Base-by-base conservation (phyloP, 2,797 vertebrate species). In the Macroramphosus scolopax region DNA sequence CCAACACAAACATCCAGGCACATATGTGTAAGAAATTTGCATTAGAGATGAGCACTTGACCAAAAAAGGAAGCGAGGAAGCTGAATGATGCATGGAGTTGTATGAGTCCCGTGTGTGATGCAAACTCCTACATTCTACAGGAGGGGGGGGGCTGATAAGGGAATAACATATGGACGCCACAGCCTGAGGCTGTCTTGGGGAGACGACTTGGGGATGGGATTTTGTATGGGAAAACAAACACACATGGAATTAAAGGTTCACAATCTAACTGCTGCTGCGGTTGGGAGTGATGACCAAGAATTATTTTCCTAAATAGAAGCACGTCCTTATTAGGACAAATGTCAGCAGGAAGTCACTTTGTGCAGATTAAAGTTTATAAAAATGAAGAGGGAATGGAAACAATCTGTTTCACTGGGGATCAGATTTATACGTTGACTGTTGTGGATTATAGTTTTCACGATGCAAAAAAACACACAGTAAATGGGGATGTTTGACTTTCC, bases 1-100 rank as follows among this genome's bases (percentile, higher is more conserved):
- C 14, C 16, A 43, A 22, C 43, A 55, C 50, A 54, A 41, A 50
- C 48, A 68, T 38, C 44, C 30, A 66, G 10, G 47, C 39, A 51
- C 56, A 59, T 26, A 53, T 57, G 56, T 43, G 47, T 42, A 38
- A 43, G 43, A 62, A 68, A 72, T n/a, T 42, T 63, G 59, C 37
- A 70, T 51, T 39, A 33, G 33, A 59, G 32, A 70, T 55, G 46
- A 48, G 42, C 53, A 61, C 32, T 34, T 47, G 50, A 64, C 43
- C 52, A 28, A 51, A 56, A 30, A 47, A 26, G 48, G 34, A 20
- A 54, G 32, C 39, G 22, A 46, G 38, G n/a, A n/a, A n/a, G n/a
- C n/a, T n/a, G n/a, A n/a, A n/a, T n/a, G n/a, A n/a, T n/a, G n/a
- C n/a, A n/a, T n/a, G n/a, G n/a, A n/a, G n/a, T n/a, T n/a, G n/a